These are phyloP conservation scores for Patagioenas fasciata DNA, from an alignment of 2,113 vertebrate species.

Conservation along the genomic window DNA sequence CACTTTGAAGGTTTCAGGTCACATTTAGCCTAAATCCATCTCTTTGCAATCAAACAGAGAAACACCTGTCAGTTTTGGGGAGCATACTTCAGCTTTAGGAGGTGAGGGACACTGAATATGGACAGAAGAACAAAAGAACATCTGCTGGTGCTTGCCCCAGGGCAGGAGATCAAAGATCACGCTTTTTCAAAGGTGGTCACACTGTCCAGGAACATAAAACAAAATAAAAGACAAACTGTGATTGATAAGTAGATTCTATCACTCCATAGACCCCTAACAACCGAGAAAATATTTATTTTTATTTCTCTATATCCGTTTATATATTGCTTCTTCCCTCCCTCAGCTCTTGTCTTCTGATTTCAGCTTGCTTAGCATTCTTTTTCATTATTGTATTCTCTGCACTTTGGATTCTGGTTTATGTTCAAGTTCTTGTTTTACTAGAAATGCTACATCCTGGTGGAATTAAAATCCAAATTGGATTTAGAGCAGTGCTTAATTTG, in stretches of 20 bases:
- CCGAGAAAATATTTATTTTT: conserved; percentile 11
- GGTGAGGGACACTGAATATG: neutral
- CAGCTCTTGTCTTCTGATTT: conserved; percentile 13
- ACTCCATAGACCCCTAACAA: neutral
- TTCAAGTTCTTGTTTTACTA: conserved; percentile 64
- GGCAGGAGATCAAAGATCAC: conserved; percentile 48
- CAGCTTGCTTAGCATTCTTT: conserved; percentile 45
- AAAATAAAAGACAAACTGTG: conserved; percentile 13
- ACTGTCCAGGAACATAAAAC: conserved; percentile 16
- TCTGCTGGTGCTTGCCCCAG: neutral
- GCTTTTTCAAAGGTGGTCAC: conserved; percentile 26
- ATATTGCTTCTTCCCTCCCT: neutral
- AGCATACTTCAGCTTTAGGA: neutral
- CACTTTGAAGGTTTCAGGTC: conserved; percentile 45
- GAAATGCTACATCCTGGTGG: conserved; percentile 56
- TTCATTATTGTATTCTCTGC: conserved; percentile 46
- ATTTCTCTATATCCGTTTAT: neutral
- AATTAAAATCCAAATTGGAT: conserved; percentile 63
- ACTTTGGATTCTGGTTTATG: conserved; percentile 48
- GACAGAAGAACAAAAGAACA: conserved; percentile 51
- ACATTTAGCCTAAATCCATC: conserved; percentile 48
- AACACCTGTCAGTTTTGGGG: conserved; percentile 52
- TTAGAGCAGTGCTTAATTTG: conserved; percentile 55
- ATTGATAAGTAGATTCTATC: conserved; percentile 16
- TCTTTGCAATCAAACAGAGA: conserved; percentile 33